Evolutionary conservation across 2,113 vertebrate genomes (phyloP).

Genomic region (Salminus brasiliensis): DNA sequence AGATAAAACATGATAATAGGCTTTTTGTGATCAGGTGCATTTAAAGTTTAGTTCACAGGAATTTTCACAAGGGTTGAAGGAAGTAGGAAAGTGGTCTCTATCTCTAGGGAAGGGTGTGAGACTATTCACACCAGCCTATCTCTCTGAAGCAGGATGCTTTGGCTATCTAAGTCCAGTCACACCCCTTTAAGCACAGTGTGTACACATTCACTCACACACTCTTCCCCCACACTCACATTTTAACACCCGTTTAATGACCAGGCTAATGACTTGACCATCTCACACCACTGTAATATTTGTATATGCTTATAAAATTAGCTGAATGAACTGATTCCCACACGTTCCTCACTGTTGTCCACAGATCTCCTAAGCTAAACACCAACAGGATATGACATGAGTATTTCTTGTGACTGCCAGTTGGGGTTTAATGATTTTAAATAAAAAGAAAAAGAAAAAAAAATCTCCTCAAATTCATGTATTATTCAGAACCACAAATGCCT

Average conservation of each 20-base stretch:
- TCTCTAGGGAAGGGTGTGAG: constrained; percentile 65
- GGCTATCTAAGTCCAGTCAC: constrained; percentile 54
- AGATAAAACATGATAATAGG: not conserved
- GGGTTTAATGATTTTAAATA: too few species aligned
- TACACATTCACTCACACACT: constrained; percentile 2
- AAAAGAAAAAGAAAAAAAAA: too few species aligned
- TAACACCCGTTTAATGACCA: not conserved
- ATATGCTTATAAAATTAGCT: constrained; percentile 2
- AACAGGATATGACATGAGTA: too few species aligned
- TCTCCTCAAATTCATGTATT: too few species aligned
- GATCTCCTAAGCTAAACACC: too few species aligned
- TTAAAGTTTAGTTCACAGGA: not conserved
- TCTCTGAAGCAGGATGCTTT: constrained; percentile 61
- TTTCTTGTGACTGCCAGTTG: too few species aligned
- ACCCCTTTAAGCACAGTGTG: not conserved
- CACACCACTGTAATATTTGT: constrained; percentile 8
- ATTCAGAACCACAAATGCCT: too few species aligned
- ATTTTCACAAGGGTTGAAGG: not conserved
- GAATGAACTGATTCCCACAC: not conserved
- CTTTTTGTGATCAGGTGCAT: not conserved
- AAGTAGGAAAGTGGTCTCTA: not conserved
- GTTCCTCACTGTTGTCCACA: too few species aligned
- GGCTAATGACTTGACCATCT: too few species aligned
- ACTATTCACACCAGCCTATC: constrained; percentile 60
- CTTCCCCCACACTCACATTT: not conserved